Percentiles rank a stretch among this genome's conserved stretches.
These are phyloP conservation scores for Ceratina australensis DNA, from an alignment of 1,140 invertebrate species.

Conservation along the genomic window DNA sequence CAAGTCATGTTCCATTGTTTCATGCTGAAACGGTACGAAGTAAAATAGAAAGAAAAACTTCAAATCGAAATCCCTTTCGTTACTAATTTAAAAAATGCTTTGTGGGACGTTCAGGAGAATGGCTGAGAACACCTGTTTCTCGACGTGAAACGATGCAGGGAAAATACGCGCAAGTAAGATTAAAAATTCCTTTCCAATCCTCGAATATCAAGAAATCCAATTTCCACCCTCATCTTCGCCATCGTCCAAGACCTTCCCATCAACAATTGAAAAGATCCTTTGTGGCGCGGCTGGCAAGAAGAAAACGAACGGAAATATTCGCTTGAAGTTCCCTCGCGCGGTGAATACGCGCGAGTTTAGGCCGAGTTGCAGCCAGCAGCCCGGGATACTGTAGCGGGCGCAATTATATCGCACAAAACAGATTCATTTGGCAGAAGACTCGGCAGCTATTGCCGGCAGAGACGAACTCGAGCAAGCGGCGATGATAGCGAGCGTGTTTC, in stretches of 20 bases:
- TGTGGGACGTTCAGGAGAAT: too few species aligned
- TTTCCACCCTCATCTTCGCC: not conserved
- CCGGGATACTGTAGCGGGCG: not conserved
- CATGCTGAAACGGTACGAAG: too few species aligned
- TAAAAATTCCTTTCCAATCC: too few species aligned
- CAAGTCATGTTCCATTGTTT: too few species aligned
- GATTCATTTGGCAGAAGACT: constrained; percentile 3
- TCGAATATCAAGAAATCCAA: too few species aligned
- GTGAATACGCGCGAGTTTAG: not conserved
- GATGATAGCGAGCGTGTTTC: not conserved
- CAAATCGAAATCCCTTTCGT: too few species aligned
- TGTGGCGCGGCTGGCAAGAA: not conserved
- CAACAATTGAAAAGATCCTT: not conserved
- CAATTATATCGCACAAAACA: constrained; percentile 24
- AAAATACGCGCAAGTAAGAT: too few species aligned
- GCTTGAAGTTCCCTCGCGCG: not conserved
- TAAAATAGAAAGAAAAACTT: too few species aligned
- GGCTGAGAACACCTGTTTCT: too few species aligned
- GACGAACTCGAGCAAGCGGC: not conserved
- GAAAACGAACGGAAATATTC: not conserved
- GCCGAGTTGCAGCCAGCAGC: not conserved
- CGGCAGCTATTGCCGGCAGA: not conserved
- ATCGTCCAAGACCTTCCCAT: not conserved
- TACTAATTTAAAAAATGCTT: too few species aligned
- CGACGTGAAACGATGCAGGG: too few species aligned